Percentiles rank a stretch among this genome's conserved stretches.
phyloP scores from a whole-genome alignment of 2,797 vertebrate species.

The Hyperoplus immaculatus region DNA sequence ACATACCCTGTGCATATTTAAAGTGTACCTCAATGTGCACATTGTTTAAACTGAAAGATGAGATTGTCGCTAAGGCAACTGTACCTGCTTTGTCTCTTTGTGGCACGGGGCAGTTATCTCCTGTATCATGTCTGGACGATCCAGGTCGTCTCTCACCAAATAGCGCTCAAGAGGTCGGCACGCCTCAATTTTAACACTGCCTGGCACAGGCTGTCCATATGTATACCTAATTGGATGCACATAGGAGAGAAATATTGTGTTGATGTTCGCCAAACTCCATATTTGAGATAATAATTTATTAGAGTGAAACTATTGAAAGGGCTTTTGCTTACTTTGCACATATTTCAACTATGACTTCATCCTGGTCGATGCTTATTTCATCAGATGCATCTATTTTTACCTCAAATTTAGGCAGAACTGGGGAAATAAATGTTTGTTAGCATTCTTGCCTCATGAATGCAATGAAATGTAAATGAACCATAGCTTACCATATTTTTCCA shows the following conservation, averaged over 20 bases:
- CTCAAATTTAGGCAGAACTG: conserved; percentile 80
- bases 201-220: conserved; percentile 74
- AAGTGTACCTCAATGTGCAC: background rate
- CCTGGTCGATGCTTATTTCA: conserved; percentile 42
- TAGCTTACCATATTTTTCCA: conserved; percentile 83
- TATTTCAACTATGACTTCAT: conserved; percentile 47
- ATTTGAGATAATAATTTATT: background rate
- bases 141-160: accelerated
- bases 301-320: background rate
- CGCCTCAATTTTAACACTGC: conserved; percentile 32
- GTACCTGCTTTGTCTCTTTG: conserved; percentile 57
- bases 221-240: conserved; percentile 67
- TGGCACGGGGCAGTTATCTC: conserved; percentile 17
- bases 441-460: background rate
- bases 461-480: background rate
- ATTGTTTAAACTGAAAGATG: background rate
- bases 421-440: conserved; percentile 3
- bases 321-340: conserved; percentile 73
- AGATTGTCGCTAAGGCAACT: background rate
- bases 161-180: conserved; percentile 11
- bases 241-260: background rate
- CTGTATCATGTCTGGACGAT: accelerated
- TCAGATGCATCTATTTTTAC: conserved; percentile 31
- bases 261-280: background rate
- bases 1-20: background rate